Percentiles rank a stretch among this genome's conserved stretches.
Evolutionary conservation across 2,797 vertebrate genomes (phyloP).

Genomic region (Chloroceryle inda): DNA sequence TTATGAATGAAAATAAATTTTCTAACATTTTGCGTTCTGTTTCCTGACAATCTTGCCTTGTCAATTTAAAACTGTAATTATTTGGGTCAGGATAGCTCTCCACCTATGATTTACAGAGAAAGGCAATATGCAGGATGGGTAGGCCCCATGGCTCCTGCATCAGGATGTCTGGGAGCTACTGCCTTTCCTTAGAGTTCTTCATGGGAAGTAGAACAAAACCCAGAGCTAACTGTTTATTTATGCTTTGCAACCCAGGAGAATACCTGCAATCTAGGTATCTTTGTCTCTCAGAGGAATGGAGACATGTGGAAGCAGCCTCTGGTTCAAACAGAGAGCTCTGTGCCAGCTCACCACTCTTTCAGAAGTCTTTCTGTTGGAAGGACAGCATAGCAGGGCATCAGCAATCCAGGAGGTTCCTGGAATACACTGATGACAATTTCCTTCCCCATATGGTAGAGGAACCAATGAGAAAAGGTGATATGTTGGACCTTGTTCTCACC

Average conservation of each 20-base stretch:
- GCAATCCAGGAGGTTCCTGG: no score
- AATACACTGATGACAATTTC: no score
- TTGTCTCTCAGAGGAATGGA: background rate
- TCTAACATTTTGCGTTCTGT: background rate
- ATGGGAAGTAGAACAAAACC: background rate
- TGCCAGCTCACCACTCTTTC: fast-evolving
- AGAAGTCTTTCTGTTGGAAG: background rate
- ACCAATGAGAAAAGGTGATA: no score
- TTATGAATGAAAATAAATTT: background rate
- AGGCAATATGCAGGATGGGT: background rate
- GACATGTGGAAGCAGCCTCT: background rate
- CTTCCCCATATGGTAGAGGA: no score
- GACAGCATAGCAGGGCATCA: no score
- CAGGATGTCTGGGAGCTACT: fast-evolving
- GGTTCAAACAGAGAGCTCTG: background rate
- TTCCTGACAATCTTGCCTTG: background rate
- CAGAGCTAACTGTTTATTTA: background rate
- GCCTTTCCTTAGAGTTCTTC: background rate
- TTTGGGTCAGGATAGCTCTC: background rate
- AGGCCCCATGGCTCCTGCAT: background rate
- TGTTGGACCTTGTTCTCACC: no score
- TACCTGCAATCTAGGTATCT: background rate
- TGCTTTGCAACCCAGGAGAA: background rate
- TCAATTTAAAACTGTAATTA: background rate
- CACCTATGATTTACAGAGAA: background rate